Conservation (phyloP, 2,888 invertebrate genomes). For the Altica lythri region DNA sequence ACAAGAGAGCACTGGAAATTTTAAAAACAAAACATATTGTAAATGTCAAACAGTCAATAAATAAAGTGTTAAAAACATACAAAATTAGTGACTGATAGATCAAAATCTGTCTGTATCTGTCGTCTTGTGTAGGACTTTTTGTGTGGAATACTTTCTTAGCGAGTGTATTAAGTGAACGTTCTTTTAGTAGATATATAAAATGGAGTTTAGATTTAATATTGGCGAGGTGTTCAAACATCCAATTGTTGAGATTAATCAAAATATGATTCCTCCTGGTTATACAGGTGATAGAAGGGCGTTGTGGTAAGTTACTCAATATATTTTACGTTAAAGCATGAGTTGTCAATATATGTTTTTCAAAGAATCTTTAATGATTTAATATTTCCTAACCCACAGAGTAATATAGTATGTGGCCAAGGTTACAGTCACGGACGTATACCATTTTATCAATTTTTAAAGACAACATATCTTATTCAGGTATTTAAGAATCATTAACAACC, state of each 20-base stretch:
- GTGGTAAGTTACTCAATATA: constrained; percentile 51
- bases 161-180: constrained; percentile 8
- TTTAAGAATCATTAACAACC: too few species aligned
- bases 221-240: constrained; percentile 60
- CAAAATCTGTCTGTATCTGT: constrained; percentile 7
- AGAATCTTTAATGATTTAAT: too few species aligned
- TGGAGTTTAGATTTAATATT: constrained; percentile 64
- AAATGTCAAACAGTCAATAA: constrained; percentile 35
- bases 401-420: too few species aligned
- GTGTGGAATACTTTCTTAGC: neutral
- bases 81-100: constrained; percentile 9
- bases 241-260: constrained; percentile 60
- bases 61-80: constrained; percentile 20
- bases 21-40: constrained; percentile 32
- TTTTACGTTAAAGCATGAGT: neutral
- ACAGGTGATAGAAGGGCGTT: constrained; percentile 60
- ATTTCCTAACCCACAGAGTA: too few species aligned
- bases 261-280: constrained; percentile 62
- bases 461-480: too few species aligned
- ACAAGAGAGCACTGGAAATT: constrained; percentile 21
- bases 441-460: too few species aligned
- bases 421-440: too few species aligned
- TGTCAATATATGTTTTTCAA: neutral
- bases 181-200: constrained; percentile 41
- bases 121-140: neutral